phyloP scores from a whole-genome alignment of 2,113 vertebrate genomes.

The Scophthalmus maximus region DNA sequence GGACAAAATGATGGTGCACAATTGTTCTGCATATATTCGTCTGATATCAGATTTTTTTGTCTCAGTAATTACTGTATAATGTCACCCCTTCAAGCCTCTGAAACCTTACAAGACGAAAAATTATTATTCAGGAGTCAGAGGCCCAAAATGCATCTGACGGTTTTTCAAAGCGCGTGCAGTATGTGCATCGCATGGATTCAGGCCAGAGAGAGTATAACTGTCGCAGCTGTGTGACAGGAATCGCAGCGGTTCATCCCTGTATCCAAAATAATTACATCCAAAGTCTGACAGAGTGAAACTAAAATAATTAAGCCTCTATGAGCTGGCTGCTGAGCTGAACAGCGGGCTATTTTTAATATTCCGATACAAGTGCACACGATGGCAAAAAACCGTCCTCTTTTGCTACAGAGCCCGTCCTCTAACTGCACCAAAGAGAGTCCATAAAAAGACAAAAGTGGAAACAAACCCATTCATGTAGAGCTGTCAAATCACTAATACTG shows the following conservation, averaged over 20 bases:
- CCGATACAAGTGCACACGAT: conserved; percentile 3
- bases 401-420: not conserved
- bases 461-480: not conserved
- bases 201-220: conserved; percentile 11
- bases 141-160: not conserved
- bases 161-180: not conserved
- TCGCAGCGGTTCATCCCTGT: conserved; percentile 2
- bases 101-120: not conserved
- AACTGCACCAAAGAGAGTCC: not conserved
- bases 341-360: conserved; percentile 43
- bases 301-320: conserved; percentile 33
- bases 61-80: not conserved
- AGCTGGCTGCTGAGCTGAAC: conserved; percentile 24
- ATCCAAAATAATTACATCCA: conserved; percentile 35
- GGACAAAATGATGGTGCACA: not conserved
- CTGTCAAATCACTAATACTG: not conserved
- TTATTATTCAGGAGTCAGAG: not conserved
- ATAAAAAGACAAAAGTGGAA: not conserved
- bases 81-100: not conserved
- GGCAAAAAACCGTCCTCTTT: conserved; percentile 2
- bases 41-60: not conserved
- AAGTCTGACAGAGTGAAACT: conserved; percentile 30
- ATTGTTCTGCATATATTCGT: not conserved
- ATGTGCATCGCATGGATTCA: conserved; percentile 3
- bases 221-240: conserved; percentile 32